phyloP scores from a whole-genome alignment of 1,140 invertebrate species.

The Drosophila grimshawi region DNA sequence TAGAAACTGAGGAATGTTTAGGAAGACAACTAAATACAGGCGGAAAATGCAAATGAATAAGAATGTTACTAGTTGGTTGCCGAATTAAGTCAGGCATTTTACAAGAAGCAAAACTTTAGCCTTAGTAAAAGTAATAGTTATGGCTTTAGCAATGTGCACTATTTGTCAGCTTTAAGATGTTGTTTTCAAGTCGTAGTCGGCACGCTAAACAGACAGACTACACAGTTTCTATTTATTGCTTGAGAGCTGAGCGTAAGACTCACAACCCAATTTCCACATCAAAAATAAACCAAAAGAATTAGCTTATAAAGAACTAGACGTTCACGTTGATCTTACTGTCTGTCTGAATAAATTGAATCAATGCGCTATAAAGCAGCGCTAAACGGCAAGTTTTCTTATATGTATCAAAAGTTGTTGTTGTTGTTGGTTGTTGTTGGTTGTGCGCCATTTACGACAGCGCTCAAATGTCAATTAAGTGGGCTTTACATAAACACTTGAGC shows the following conservation, averaged over 20 bases:
- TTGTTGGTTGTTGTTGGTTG: conserved; percentile 4
- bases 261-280: conserved; percentile 42
- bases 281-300: conserved; percentile 41
- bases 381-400: conserved; percentile 35
- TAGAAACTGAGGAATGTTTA: neutral
- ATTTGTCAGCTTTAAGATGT: no score
- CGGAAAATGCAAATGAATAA: conserved; percentile 1
- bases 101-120: no score
- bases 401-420: conserved; percentile 22
- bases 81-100: neutral
- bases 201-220: neutral
- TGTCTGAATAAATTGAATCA: conserved; percentile 69
- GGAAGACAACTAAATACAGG: neutral
- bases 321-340: conserved; percentile 23
- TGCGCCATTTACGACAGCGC: conserved; percentile 54
- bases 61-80: neutral
- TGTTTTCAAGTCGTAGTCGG: no score
- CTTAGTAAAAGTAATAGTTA: no score
- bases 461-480: conserved; percentile 78
- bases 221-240: conserved; percentile 35
- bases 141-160: no score
- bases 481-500: conserved; percentile 76
- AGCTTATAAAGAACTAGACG: conserved; percentile 58
- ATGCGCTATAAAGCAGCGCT: conserved; percentile 57
- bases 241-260: conserved; percentile 11